Evolutionary conservation across 2,113 vertebrate species (phyloP).

Genomic region (Mustela lutreola): DNA sequence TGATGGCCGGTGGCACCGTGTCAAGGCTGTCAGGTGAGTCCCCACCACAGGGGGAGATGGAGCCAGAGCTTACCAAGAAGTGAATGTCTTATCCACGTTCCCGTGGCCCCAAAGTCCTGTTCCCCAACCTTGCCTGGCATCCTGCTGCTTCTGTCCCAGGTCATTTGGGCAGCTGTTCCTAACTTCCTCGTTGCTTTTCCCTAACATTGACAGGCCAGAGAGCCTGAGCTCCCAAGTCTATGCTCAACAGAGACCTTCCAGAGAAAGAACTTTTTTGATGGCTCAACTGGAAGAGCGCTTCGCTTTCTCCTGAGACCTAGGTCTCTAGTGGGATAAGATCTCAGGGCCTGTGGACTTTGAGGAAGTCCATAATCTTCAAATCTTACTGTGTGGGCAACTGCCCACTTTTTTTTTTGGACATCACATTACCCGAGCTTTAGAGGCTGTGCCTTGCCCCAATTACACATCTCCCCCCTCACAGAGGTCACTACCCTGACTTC

Average conservation of each 20-base stretch:
- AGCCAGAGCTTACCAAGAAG: neutral
- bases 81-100: accelerated
- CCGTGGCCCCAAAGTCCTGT: neutral
- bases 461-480: neutral
- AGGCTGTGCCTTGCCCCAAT: neutral
- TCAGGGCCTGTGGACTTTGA: neutral
- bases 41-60: accelerated
- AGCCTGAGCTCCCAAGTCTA: neutral
- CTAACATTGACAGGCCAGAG: neutral
- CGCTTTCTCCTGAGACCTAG: neutral
- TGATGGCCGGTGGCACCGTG: constrained; percentile 95
- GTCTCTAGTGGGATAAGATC: neutral
- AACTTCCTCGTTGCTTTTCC: neutral
- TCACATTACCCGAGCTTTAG: neutral
- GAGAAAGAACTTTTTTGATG: neutral
- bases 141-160: neutral
- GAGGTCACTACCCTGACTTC: neutral
- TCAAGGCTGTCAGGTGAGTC: constrained; percentile 95
- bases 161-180: neutral
- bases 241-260: neutral
- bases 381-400: neutral
- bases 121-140: neutral
- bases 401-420: neutral
- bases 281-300: neutral
- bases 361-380: neutral